These are phyloP conservation scores for Sebastes hopkinsi DNA, from an alignment of 2,797 vertebrate genomes.

Conservation along the genomic window DNA sequence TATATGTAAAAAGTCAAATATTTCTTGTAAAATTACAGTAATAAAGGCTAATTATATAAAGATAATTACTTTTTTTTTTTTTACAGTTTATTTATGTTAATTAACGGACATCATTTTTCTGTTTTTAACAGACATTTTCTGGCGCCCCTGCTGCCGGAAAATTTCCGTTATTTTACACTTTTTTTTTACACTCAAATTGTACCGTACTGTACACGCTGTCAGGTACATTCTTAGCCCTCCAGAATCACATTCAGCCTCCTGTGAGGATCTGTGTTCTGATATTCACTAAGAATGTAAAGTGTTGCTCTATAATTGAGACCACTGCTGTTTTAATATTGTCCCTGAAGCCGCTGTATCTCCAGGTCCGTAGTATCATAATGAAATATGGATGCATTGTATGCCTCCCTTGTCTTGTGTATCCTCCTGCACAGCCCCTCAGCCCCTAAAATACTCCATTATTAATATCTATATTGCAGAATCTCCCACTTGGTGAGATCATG, in stretches of 20 bases:
- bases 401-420: not conserved
- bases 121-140: too few species aligned
- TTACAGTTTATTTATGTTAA: too few species aligned
- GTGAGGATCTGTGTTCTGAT: not conserved
- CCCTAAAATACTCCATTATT: constrained; percentile 55
- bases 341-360: constrained; percentile 19
- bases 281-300: not conserved
- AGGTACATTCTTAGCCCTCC: not conserved
- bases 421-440: not conserved
- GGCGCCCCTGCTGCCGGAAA: too few species aligned
- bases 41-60: too few species aligned
- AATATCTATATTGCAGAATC: constrained; percentile 45
- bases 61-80: too few species aligned
- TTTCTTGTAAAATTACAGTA: too few species aligned
- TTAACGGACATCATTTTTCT: fast-evolving
- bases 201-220: not conserved
- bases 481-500: constrained; percentile 23
- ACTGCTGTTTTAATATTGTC: constrained; percentile 10
- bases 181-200: too few species aligned
- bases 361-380: constrained; percentile 1
- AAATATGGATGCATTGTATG: constrained; percentile 35
- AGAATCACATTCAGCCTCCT: not conserved
- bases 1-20: too few species aligned
- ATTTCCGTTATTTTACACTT: too few species aligned
- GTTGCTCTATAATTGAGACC: not conserved